These are phyloP conservation scores for Crossocerus cetratus DNA, from an alignment of 2,888 invertebrate species.

Conservation along the genomic window DNA sequence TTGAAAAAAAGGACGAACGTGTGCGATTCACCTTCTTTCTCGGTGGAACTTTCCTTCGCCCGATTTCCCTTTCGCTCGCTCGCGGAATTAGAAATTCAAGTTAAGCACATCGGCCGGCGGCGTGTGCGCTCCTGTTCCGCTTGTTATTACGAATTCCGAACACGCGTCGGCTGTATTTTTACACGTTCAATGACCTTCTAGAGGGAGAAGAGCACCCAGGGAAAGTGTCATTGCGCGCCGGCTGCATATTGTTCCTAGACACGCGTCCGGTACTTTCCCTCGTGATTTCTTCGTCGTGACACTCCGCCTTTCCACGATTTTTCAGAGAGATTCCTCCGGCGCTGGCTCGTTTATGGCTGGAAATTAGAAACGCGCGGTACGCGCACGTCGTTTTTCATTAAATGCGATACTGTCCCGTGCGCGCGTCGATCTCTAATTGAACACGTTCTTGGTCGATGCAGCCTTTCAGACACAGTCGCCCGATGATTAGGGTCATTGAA, in stretches of 20 bases:
- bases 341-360: too few relatives aligned
- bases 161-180: slow-evolving; percentile 47
- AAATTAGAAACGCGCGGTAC: too few relatives aligned
- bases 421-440: too few relatives aligned
- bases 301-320: not conserved
- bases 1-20: slow-evolving; percentile 6
- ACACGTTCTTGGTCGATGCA: too few relatives aligned
- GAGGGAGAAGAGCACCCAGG: slow-evolving; percentile 42
- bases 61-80: slow-evolving; percentile 60
- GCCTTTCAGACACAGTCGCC: too few relatives aligned
- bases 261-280: slow-evolving; percentile 51
- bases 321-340: not conserved
- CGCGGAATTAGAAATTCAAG: slow-evolving; percentile 63
- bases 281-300: slow-evolving; percentile 35
- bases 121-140: slow-evolving; percentile 45
- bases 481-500: too few relatives aligned
- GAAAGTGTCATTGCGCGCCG: slow-evolving; percentile 61
- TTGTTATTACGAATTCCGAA: slow-evolving; percentile 54
- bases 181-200: slow-evolving; percentile 63
- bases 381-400: too few relatives aligned
- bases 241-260: slow-evolving; percentile 22
- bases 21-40: slow-evolving; percentile 36
- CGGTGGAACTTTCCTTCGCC: slow-evolving; percentile 51
- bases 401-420: too few relatives aligned
- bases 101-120: slow-evolving; percentile 19